These are phyloP conservation scores for Pogonomyrmex barbatus DNA, from an alignment of 1,140 invertebrate species.

Conservation along the genomic window DNA sequence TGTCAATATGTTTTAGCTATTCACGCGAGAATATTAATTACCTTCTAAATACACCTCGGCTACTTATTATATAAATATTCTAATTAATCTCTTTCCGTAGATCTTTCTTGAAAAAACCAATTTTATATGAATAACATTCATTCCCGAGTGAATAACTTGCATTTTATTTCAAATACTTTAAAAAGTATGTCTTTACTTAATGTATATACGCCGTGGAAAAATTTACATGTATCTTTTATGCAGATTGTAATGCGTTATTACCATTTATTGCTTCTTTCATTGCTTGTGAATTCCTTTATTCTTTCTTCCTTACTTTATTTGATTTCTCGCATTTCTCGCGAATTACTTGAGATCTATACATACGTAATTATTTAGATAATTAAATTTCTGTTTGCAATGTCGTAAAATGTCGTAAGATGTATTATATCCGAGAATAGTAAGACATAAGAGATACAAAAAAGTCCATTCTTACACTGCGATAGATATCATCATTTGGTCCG, in stretches of 20 bases:
- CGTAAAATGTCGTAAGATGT: background rate
- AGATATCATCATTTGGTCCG: background rate
- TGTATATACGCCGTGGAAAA: constrained; percentile 15
- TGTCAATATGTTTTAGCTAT: constrained; percentile 23
- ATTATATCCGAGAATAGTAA: background rate
- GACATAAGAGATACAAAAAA: background rate
- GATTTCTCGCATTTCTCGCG: constrained; percentile 41
- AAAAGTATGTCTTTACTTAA: constrained; percentile 3
- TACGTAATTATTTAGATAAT: constrained; percentile 26
- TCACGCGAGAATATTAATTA: constrained; percentile 25
- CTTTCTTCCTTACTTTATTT: constrained; percentile 42
- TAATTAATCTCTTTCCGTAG: constrained; percentile 10
- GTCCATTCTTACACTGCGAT: constrained; percentile 1
- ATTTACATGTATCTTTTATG: constrained; percentile 43
- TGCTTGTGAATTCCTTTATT: constrained; percentile 22
- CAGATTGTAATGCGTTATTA: constrained; percentile 26
- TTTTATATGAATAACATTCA: background rate
- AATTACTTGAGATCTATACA: constrained; percentile 6
- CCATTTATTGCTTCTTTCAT: constrained; percentile 20
- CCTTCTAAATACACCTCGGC: background rate
- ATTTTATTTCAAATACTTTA: constrained; percentile 4
- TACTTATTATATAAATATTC: background rate
- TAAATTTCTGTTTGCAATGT: background rate
- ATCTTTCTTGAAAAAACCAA: background rate
- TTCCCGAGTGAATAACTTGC: background rate